A percentile compares a stretch with the other conserved stretches of the same genome.
phyloP scores from a whole-genome alignment of 2,888 invertebrate genomes.

The Aporophyla nigra region DNA sequence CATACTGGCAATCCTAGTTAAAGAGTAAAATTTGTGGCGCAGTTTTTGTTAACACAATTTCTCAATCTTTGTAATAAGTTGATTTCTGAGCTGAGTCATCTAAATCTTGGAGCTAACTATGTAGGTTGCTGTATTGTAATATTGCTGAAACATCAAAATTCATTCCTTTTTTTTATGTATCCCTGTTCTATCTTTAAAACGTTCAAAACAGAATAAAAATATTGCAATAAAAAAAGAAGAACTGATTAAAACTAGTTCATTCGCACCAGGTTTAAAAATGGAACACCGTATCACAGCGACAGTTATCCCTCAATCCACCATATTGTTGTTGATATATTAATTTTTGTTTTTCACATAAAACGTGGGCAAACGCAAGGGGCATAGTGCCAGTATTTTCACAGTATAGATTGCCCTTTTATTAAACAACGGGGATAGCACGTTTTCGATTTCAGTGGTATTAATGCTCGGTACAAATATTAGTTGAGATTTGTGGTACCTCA shows the following conservation, averaged over 20 bases:
- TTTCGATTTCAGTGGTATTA: conserved; percentile 55
- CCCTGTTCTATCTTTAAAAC: not conserved
- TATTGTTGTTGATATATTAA: conserved; percentile 25
- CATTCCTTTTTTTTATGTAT: not conserved
- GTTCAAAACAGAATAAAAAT: not conserved
- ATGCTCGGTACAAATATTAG: conserved; percentile 50
- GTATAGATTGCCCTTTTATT: conserved; percentile 49
- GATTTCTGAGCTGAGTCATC: not conserved
- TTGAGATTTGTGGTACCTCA: conserved; percentile 37
- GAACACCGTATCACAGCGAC: conserved; percentile 3
- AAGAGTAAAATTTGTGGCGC: not conserved
- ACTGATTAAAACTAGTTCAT: not conserved
- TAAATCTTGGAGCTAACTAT: not conserved
- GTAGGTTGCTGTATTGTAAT: not conserved
- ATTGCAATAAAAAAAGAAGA: not conserved
- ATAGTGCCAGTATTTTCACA: conserved; percentile 34
- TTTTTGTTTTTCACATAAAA: conserved; percentile 34
- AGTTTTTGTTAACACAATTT: not conserved
- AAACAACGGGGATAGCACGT: conserved; percentile 56
- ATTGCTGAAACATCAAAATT: not conserved
- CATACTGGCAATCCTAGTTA: not conserved
- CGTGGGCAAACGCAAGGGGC: conserved; percentile 11
- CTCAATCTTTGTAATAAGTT: not conserved
- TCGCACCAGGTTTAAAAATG: conserved; percentile 7
- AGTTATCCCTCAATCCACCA: conserved; percentile 14